Conservation (phyloP, 1,140 invertebrate species). For the Andricus grossulariae region DNA sequence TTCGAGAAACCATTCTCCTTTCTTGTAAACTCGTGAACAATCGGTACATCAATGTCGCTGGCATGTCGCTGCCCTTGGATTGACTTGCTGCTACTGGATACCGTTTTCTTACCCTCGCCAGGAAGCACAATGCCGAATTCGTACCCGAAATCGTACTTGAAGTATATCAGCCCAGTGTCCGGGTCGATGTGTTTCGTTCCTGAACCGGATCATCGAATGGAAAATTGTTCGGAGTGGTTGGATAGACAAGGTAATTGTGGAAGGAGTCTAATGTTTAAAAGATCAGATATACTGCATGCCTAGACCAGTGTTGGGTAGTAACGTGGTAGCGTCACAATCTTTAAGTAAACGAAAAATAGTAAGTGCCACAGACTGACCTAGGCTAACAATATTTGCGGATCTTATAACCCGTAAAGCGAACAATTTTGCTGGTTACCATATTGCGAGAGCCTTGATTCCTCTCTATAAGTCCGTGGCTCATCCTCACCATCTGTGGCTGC, state of each 20-base stretch:
- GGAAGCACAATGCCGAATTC: slow-evolving; percentile 86
- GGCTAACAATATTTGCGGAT: too few species aligned
- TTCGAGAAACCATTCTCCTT: slow-evolving; percentile 66
- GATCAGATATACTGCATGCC: too few species aligned
- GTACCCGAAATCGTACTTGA: slow-evolving; percentile 90
- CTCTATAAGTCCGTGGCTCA: slow-evolving; percentile 82
- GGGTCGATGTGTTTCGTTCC: slow-evolving; percentile 87
- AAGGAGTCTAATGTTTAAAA: too few species aligned
- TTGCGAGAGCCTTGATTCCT: slow-evolving; percentile 82
- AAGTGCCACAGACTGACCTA: too few species aligned
- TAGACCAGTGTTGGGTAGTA: too few species aligned
- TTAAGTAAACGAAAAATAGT: too few species aligned
- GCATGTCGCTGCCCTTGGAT: slow-evolving; percentile 76
- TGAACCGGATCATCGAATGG: slow-evolving; percentile 57
- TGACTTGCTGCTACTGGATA: slow-evolving; percentile 72
- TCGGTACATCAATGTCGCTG: slow-evolving; percentile 79
- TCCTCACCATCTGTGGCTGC: slow-evolving; percentile 68
- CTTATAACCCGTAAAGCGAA: not conserved
- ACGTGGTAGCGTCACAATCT: too few species aligned
- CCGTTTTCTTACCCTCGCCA: slow-evolving; percentile 79
- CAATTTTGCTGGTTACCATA: slow-evolving; percentile 77
- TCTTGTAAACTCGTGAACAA: slow-evolving; percentile 78
- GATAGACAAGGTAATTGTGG: too few species aligned
- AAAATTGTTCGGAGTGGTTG: not conserved
- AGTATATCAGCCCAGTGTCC: slow-evolving; percentile 86